These are phyloP conservation scores for Nudaria mundana DNA, from an alignment of 2,888 invertebrate genomes.

Conservation along the genomic window DNA sequence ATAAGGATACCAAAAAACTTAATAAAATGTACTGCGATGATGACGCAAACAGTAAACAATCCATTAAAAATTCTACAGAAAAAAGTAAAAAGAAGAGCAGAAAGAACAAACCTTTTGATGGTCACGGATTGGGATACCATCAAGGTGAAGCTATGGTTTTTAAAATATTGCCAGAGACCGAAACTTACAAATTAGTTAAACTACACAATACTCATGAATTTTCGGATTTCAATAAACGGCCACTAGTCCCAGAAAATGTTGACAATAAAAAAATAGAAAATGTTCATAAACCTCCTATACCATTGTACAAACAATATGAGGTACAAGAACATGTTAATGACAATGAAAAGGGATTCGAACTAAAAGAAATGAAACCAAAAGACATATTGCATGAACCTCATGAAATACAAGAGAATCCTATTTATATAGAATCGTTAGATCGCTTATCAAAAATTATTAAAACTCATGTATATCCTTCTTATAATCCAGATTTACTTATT, in stretches of 20 bases:
- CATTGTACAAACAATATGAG: neutral
- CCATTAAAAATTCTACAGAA: constrained; percentile 32
- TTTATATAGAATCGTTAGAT: constrained; percentile 42
- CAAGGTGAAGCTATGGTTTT: constrained; percentile 76
- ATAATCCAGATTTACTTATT: constrained; percentile 33
- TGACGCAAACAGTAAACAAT: constrained; percentile 47
- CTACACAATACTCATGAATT: constrained; percentile 57
- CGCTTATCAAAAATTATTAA: constrained; percentile 46
- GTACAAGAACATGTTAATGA: neutral
- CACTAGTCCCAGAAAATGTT: constrained; percentile 56
- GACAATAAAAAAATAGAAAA: constrained; percentile 52
- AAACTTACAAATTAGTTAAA: constrained; percentile 54
- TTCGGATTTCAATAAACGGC: constrained; percentile 73
- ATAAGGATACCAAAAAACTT: constrained; percentile 79
- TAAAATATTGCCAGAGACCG: constrained; percentile 60
- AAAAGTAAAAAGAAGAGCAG: constrained; percentile 47
- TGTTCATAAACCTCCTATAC: constrained; percentile 31
- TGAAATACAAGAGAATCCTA: constrained; percentile 20
- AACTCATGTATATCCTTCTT: constrained; percentile 46
- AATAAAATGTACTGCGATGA: constrained; percentile 81
- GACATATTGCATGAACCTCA: constrained; percentile 2
- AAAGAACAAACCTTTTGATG: constrained; percentile 69
- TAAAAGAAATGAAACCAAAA: too few species aligned
- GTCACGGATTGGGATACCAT: constrained; percentile 73
- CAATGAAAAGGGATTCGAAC: neutral